A percentile compares a stretch with the other conserved stretches of the same genome.
Conservation (phyloP, 2,797 vertebrate genomes). For the Micropoecilia bifurca region DNA sequence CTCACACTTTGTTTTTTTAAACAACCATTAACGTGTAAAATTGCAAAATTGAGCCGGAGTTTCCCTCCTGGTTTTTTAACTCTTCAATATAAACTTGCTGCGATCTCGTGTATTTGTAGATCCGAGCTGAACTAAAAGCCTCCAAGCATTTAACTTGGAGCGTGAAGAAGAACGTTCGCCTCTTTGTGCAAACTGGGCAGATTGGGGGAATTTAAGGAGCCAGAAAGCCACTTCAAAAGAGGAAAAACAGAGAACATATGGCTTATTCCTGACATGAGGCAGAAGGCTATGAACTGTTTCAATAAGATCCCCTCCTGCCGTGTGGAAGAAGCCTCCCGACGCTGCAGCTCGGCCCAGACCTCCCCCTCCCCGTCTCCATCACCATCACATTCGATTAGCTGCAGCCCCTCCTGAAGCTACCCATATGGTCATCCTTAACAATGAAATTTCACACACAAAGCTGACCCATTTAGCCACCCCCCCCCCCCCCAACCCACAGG, state of each 20-base stretch:
- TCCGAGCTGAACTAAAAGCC: neutral
- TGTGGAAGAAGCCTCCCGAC: neutral
- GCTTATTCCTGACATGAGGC: neutral
- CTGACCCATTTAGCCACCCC: neutral
- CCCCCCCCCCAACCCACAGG: neutral
- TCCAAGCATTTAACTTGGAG: neutral
- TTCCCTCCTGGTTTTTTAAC: neutral
- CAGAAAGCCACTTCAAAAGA: neutral
- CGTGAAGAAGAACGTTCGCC: neutral
- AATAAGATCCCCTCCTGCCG: neutral
- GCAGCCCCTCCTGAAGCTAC: neutral
- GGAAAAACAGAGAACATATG: constrained; percentile 4
- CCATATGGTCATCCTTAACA: constrained; percentile 10
- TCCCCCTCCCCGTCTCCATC: neutral
- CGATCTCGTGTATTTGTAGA: neutral
- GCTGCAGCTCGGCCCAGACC: neutral
- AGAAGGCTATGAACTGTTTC: constrained; percentile 5
- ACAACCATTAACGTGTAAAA: neutral
- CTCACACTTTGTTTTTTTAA: neutral
- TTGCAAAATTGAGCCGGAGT: neutral
- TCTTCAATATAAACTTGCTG: neutral
- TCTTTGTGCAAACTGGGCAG: neutral
- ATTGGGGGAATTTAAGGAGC: neutral
- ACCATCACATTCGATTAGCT: constrained; percentile 1
- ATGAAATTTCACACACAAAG: constrained; percentile 7